These are phyloP conservation scores for Balearica regulorum DNA, from an alignment of 2,797 vertebrate genomes.

Conservation along the genomic window DNA sequence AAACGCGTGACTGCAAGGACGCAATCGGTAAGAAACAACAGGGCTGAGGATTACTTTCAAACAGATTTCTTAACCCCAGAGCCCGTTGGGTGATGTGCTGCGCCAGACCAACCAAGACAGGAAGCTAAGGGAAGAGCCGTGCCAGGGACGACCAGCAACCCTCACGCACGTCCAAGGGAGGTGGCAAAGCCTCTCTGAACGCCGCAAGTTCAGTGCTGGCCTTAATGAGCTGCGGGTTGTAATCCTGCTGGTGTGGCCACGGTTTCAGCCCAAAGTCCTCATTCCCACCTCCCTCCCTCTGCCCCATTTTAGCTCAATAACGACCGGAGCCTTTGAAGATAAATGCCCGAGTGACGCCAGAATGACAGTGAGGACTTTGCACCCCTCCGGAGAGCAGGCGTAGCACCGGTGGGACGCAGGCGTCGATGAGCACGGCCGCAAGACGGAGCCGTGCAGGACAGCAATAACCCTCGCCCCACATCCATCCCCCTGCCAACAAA, in stretches of 20 bases:
- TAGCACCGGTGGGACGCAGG: not conserved
- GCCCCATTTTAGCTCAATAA: not conserved
- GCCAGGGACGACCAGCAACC: not conserved
- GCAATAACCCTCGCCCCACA: not conserved
- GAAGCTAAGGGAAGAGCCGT: not conserved
- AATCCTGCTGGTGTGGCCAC: not conserved
- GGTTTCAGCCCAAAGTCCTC: conserved; percentile 7
- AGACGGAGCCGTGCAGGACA: not conserved
- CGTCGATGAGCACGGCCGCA: rapidly evolving
- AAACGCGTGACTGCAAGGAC: not conserved
- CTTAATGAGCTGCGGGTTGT: not conserved
- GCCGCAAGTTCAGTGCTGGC: rapidly evolving
- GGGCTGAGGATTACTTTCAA: not conserved
- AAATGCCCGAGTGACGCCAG: not conserved
- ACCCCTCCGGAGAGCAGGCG: not conserved
- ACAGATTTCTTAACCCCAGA: not conserved
- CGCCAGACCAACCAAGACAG: not conserved
- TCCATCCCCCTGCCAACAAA: not conserved
- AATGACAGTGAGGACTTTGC: not conserved
- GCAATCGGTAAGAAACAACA: not conserved
- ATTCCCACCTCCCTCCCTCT: not conserved
- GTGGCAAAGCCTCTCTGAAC: not conserved
- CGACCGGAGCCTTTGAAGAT: not conserved
- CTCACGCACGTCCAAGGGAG: not conserved
- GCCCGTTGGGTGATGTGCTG: too few relatives aligned